Conservation (phyloP, 2,797 vertebrate species). For the Pangasius djambal region DNA sequence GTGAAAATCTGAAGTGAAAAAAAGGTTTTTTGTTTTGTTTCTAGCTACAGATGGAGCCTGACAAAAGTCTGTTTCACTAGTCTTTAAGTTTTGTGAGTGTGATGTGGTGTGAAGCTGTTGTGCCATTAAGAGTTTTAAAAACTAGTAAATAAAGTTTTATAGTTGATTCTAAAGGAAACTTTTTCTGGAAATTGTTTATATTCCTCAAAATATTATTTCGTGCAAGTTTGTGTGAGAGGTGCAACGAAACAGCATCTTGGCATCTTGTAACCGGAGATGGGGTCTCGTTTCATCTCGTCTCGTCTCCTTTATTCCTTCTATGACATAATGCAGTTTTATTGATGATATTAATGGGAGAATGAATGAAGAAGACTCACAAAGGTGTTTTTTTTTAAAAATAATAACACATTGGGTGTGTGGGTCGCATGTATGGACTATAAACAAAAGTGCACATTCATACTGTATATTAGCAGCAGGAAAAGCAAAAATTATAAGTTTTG, state of each 20-base stretch:
- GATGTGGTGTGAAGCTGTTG: not conserved
- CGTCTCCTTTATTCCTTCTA: not conserved
- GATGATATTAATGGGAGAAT: not conserved
- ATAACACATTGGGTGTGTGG: not conserved
- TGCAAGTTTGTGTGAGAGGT: not conserved
- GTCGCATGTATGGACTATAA: not conserved
- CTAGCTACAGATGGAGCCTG: not conserved
- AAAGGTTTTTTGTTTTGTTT: not conserved
- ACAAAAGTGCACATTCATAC: not conserved
- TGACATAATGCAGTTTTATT: not conserved
- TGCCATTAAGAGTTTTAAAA: not conserved
- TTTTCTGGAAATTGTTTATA: not conserved
- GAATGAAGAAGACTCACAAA: not conserved
- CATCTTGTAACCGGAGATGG: not conserved
- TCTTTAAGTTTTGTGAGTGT: not conserved
- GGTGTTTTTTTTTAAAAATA: too few species aligned
- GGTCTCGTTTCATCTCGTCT: not conserved
- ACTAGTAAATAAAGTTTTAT: not conserved
- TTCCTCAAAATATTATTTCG: not conserved
- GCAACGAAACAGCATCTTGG: not conserved
- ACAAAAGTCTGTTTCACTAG: too few species aligned
- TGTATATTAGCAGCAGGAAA: not conserved
- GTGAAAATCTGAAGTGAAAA: not conserved
- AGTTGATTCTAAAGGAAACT: not conserved
- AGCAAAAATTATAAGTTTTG: not conserved